Percentiles rank a stretch among this genome's conserved stretches.
These are phyloP conservation scores for Periophthalmus magnuspinnatus DNA, from an alignment of 2,797 vertebrate species.

Conservation along the genomic window DNA sequence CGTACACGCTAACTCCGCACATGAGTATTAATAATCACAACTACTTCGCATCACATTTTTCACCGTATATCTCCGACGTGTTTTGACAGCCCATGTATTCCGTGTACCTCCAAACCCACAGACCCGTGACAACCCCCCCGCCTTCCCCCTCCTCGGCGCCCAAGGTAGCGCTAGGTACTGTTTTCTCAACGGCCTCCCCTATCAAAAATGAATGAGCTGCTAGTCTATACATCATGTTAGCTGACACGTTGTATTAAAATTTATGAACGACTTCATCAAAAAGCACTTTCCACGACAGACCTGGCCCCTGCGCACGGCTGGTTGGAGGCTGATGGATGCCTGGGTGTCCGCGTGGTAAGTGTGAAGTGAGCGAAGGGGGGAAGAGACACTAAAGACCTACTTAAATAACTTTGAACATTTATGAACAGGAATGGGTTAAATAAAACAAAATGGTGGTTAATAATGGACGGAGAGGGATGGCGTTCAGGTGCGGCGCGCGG, in stretches of 20 bases:
- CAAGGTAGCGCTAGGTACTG: constrained; percentile 69
- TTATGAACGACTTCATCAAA: constrained; percentile 99
- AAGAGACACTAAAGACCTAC: not conserved
- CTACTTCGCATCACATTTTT: not conserved
- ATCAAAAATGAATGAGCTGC: constrained; percentile 94
- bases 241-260: constrained; percentile 97
- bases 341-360: constrained; percentile 26
- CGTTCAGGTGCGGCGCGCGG: not conserved
- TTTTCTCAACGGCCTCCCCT: constrained; percentile 83
- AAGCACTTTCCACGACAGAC: constrained; percentile 96
- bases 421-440: constrained; percentile 9
- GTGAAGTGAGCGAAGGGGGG: constrained; percentile 38
- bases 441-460: constrained; percentile 4
- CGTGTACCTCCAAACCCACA: not conserved
- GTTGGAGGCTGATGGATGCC: constrained; percentile 91
- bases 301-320: constrained; percentile 94
- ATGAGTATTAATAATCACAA: constrained; percentile 8
- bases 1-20: no score
- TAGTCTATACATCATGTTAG: constrained; percentile 90
- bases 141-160: constrained; percentile 35
- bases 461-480: not conserved
- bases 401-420: constrained; percentile 7
- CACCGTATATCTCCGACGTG: not conserved
- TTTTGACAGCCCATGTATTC: constrained; percentile 15
- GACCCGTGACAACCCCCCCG: not conserved